These are phyloP conservation scores for Paramacrobiotus metropolitanus DNA, from an alignment of 1,140 invertebrate genomes.

Conservation along the genomic window DNA sequence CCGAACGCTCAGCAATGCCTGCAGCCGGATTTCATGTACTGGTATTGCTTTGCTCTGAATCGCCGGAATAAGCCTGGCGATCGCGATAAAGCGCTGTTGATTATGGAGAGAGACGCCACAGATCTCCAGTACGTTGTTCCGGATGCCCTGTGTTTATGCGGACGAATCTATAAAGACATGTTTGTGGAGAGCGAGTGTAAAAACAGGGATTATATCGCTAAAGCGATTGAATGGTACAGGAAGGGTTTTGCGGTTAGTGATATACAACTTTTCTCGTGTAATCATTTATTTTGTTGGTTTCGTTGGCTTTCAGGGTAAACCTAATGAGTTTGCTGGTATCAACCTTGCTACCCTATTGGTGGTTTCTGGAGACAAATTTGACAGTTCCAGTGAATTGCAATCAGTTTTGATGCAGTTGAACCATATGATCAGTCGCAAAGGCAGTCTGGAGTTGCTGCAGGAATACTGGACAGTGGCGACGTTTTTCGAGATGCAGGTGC, in stretches of 20 bases:
- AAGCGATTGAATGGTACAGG: constrained; percentile 91
- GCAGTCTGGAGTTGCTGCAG: constrained; percentile 63
- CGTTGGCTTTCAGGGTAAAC: constrained; percentile 41
- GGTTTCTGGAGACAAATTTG: constrained; percentile 88
- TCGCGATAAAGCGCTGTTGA: constrained; percentile 67
- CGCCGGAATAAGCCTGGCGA: constrained; percentile 78
- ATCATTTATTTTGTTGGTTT: not conserved
- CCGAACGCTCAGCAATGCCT: constrained; percentile 70
- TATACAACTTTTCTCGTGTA: not conserved
- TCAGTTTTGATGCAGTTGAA: constrained; percentile 75
- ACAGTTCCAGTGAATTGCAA: constrained; percentile 64
- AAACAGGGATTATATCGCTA: constrained; percentile 60
- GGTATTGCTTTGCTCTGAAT: constrained; percentile 92
- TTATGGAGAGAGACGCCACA: constrained; percentile 44
- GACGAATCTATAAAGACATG: constrained; percentile 94
- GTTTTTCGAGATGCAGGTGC: constrained; percentile 93
- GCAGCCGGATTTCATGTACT: constrained; percentile 62
- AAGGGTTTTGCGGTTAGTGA: constrained; percentile 53
- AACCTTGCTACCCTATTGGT: constrained; percentile 91
- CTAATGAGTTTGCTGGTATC: constrained; percentile 96
- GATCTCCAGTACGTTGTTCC: constrained; percentile 13
- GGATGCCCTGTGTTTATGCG: constrained; percentile 94
- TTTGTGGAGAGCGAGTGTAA: constrained; percentile 84
- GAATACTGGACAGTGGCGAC: constrained; percentile 99
- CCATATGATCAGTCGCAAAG: constrained; percentile 92